Evolutionary conservation across 2,888 invertebrate genomes (phyloP).

Genomic region (Cephonodes hylas): DNA sequence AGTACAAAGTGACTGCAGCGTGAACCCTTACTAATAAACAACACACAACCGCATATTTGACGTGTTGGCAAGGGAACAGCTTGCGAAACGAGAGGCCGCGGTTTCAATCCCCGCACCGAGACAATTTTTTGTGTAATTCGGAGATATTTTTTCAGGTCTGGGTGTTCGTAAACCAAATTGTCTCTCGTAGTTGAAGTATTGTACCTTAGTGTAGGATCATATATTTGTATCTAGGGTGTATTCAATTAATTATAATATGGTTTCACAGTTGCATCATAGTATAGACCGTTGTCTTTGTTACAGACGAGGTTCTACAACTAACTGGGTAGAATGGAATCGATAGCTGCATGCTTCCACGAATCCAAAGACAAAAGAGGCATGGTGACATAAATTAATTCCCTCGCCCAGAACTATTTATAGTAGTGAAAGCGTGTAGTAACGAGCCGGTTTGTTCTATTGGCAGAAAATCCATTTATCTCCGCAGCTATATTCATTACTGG

Average conservation of each 20-base stretch:
- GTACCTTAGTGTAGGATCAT: not conserved
- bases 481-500: conserved; percentile 52
- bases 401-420: conserved; percentile 15
- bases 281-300: too few species aligned
- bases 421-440: conserved; percentile 24
- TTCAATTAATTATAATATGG: too few species aligned
- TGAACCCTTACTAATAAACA: too few species aligned
- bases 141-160: not conserved
- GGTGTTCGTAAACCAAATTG: not conserved
- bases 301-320: too few species aligned
- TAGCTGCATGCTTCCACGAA: not conserved
- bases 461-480: conserved; percentile 53
- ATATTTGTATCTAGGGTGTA: not conserved
- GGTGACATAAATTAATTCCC: conserved; percentile 4
- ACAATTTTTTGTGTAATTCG: too few species aligned
- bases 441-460: conserved; percentile 38
- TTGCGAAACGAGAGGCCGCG: too few species aligned
- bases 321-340: too few species aligned
- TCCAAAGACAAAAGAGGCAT: conserved; percentile 2
- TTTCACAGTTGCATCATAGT: too few species aligned
- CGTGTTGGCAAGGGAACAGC: too few species aligned
- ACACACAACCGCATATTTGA: too few species aligned
- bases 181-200: not conserved
- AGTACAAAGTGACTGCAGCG: too few species aligned
- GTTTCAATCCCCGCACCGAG: too few species aligned